phyloP scores from a whole-genome alignment of 2,113 vertebrate species.

The Mesembrinibis cayennensis region DNA sequence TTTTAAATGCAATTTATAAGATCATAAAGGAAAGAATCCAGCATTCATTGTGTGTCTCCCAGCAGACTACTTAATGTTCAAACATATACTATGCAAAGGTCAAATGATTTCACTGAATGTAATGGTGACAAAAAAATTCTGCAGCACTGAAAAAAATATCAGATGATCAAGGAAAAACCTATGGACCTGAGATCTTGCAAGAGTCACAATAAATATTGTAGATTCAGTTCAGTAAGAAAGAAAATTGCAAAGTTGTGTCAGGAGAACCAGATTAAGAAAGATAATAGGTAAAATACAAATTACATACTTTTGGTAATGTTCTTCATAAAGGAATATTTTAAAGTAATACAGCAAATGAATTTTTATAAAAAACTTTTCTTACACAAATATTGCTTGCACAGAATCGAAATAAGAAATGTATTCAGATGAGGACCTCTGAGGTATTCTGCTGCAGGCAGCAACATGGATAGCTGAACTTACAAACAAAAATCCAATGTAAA shows the following conservation, averaged over 20 bases:
- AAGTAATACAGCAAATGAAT: background rate
- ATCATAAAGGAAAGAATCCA: constrained; percentile 37
- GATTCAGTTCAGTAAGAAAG: constrained; percentile 49
- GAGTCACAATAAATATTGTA: constrained; percentile 40
- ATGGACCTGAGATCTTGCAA: background rate
- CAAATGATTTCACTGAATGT: constrained; percentile 51
- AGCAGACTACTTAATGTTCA: constrained; percentile 59
- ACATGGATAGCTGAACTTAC: background rate
- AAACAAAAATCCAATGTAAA: background rate
- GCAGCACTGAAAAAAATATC: background rate
- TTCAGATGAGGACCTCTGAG: background rate
- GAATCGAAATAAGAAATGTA: background rate
- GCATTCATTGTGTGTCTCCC: constrained; percentile 41
- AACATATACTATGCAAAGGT: constrained; percentile 50
- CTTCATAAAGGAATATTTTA: background rate
- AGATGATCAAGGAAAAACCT: constrained; percentile 12
- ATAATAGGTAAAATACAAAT: constrained; percentile 34
- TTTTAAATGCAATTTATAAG: constrained; percentile 55
- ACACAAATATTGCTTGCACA: background rate
- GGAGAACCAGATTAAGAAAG: constrained; percentile 13
- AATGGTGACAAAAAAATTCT: constrained; percentile 31
- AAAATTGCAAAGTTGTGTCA: constrained; percentile 27
- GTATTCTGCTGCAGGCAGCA: background rate
- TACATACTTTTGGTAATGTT: background rate
- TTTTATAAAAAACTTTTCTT: background rate